Evolutionary conservation across 2,888 invertebrate genomes (phyloP), one percentile per base, ranked within the genome.

Genomic region (Heliconius ethilla): DNA sequence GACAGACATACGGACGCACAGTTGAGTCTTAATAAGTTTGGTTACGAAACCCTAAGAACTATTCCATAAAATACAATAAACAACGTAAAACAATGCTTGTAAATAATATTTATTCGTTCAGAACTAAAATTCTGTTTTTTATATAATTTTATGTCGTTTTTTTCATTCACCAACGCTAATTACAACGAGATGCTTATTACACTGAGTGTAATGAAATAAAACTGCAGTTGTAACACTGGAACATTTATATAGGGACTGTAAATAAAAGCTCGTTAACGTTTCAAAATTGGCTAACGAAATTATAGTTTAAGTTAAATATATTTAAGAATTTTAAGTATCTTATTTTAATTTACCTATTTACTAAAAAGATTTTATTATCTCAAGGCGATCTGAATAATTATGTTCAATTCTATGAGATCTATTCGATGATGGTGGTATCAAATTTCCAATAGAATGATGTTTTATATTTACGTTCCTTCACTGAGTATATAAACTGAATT

Each of bases 171-270:
- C 33, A 25, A 37, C 25, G 40, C 40, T 74, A 40, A 74, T 40
- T 40, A 74, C 40, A 63, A 27, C 25, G 40, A 27, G 62, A 62
- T 55, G 22, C n/a, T 74, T 40, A 73, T 62, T 37, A 62, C 40
- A 37, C 40, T n/a, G 18, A 72, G 45, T 45, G 18, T 63, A 74
- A 40, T 40, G 59, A 62, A 29, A 70, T 74, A 62, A 62, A 74
- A 74, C 27, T 63, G 15, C 40, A 18, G 25, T 18, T 25, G n/a
- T 62, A 73, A 29, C 9, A 11, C 25, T 74, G 25, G 27, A 18
- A 74, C 18, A n/a, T 40, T 63, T 74, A 25, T 22, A 25, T 37
- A 62, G 5, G 18, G 13, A 74, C 7, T 25, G 45, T 27, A 27
- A 22, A 55, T 29, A 70, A 33, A 70, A 55, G n/a, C 55, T 55